These are phyloP conservation scores for human (Homo sapiens) DNA, from an alignment of 2,113 vertebrate genomes.

Conservation along the genomic window GRCh38 chr6:7134001-7134500, in stretches of 20 bases:
- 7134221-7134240: not conserved
- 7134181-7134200: not conserved
- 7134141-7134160: not conserved
- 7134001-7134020: conserved; percentile 13
- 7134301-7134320: not conserved
- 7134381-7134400: not conserved
- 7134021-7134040: not conserved
- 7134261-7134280: not conserved
- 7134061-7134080: not conserved
- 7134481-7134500: conserved; percentile 13
- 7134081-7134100: not conserved
- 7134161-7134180: not conserved
- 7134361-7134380: not conserved
- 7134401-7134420: not conserved
- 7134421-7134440: not conserved
- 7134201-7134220: not conserved
- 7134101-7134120: not conserved
- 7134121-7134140: conserved; percentile 7
- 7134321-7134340: not conserved
- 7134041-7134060: not conserved
- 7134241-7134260: not conserved
- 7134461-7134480: not conserved
- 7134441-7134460: not conserved
- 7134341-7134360: not conserved
- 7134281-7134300: not conserved